Base-by-base conservation (phyloP, 2,797 vertebrate species). In the Leptodactylus fallax region DNA sequence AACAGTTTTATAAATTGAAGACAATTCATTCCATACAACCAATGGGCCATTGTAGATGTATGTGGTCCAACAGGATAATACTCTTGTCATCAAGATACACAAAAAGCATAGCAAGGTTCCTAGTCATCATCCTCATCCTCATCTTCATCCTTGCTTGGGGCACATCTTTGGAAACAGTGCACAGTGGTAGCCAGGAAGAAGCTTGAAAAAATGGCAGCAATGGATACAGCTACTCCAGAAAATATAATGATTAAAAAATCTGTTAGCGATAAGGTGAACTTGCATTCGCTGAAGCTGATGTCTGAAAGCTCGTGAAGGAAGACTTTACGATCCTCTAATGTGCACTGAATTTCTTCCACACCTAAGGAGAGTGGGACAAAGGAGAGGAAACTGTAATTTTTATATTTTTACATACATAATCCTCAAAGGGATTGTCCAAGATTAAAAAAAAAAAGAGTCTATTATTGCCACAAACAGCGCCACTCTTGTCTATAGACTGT, bases 221-320 rank as follows among this genome's bases (percentile, higher is more conserved):
- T 96, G 23, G 98, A 99, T 90, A 99, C 98, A 0, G 96, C 98
- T 11, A 99, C 98, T 53, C 98, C 98, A 0, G 98, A 99, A 94
- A 99, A 99, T 92, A 99, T 97, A 92, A 99, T 99, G 95, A 99
- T 98, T 82, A 99, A 96, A 90, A 99, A 96, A 94, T 99, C 98
- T 0, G 97, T 98, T 91, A 99, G 91, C 1, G 98, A 98, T 92
- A 99, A 95, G 76, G 94, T 97, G 91, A 97, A 96, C 93, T 96
- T 97, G 94, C 98, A 99, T 92, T 98, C 98, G 3, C 96, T 97
- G 92, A 99, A 99, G 93, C 98, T 99, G 96, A 97, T 96, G 94
- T 97, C 97, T 0, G 98, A 98, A 87, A 99, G 95, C 93, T 98
- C 96, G 0, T 93, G 96, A 92, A 99, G 96, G 84, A 95, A 96